Conservation (phyloP, 2,113 vertebrate genomes). For the Caloenas nicobarica region DNA sequence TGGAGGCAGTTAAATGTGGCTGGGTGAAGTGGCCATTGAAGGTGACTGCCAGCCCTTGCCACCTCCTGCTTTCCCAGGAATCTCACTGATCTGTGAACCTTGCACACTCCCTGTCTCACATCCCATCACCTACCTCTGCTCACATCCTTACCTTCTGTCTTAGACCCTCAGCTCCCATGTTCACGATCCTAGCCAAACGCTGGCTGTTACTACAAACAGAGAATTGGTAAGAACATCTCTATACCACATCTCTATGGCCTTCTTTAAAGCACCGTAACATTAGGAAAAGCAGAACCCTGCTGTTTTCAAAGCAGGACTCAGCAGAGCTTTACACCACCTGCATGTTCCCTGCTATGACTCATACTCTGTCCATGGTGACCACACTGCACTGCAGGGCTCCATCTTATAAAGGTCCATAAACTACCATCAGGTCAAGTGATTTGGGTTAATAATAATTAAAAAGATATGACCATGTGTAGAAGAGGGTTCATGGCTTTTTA, state of each 20-base stretch:
- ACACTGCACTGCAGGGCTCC: neutral
- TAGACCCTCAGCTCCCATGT: neutral
- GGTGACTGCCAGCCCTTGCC: accelerated
- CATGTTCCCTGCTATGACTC: neutral
- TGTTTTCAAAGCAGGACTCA: neutral
- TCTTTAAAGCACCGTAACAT: accelerated
- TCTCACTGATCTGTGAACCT: accelerated
- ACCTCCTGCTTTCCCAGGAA: neutral
- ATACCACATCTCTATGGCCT: neutral
- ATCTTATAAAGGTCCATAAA: neutral
- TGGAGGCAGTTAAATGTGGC: too few relatives aligned
- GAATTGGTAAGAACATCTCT: neutral
- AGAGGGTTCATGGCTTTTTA: neutral
- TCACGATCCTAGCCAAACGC: neutral
- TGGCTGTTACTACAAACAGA: accelerated
- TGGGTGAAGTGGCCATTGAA: neutral
- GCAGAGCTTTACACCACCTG: neutral
- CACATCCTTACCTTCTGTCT: neutral
- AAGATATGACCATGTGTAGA: neutral
- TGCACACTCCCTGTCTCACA: accelerated
- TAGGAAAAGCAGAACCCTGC: neutral
- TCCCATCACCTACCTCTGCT: neutral
- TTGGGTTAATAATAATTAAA: slow-evolving; percentile 15
- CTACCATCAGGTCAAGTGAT: neutral
- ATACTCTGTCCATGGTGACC: neutral